Base-by-base conservation (phyloP, 1,140 invertebrate genomes). In the Varroa destructor region DNA sequence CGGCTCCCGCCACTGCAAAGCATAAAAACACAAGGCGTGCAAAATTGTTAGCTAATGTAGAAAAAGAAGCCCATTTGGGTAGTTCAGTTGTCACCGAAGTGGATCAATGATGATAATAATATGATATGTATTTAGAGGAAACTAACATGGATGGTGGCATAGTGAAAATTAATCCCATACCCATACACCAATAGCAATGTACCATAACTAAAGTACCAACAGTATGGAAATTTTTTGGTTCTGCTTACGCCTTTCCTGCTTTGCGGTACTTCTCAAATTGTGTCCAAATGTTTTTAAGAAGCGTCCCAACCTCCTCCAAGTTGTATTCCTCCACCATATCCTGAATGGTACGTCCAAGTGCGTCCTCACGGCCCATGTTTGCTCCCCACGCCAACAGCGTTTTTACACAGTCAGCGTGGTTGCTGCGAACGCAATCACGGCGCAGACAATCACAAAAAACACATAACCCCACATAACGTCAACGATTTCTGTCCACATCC, bases 301-400 rank as follows among this genome's bases (percentile, higher is more conserved):
- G 55, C 6, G 61, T 37, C 4, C 61, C 77, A 5, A 80, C 78
- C 10, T 76, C 76, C 36, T 76, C 73, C 42, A 80, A 76, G 14
- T 75, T 74, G 71, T 78, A 79, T 61, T 79, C 76, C 56, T 78
- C 76, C 0, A 79, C 79, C 71, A 81, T 74, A 43, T 76, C 72
- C 8, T 77, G 73, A 0, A 80, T 74, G 12, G 77, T 78, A 3
- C 79, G 75, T 5, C 77, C 78, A 58, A 78, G 73, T 3, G 75
- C 75, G 73, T 80, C 79, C 64, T 76, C 74, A 6, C 74, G 76
- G 14, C 75, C 74, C 42, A 81, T 40, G 36, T 74, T 74, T 2
- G 78, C 75, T 10, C 77, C 72, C 73, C 80, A 81, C 8, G 77
- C 76, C 43, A 81, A 75, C 40, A 81, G 74, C 77, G 78, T 80